Base-by-base conservation (phyloP, 1,140 invertebrate species). In the Aphelinus atriplicis region DNA sequence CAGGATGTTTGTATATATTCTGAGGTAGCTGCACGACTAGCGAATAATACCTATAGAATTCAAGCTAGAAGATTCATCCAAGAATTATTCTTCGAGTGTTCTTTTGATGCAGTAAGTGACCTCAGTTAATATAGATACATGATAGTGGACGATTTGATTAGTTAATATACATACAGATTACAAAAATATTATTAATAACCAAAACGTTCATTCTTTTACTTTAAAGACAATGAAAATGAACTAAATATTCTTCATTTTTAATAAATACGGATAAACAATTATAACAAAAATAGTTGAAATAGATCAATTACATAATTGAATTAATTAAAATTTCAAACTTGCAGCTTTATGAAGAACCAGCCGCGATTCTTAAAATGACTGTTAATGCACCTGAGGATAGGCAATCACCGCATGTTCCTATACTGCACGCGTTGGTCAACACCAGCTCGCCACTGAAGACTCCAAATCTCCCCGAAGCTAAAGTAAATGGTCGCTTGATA, bases 1-100 rank as follows among this genome's bases (percentile, higher is more conserved):
- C 91, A 96, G 86, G 96, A 97, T 82, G 87, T 95, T 73, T 98
- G 97, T 86, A 90, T 98, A 3, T 99, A 97, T 87, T 97, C 95
- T 1, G 97, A 98, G 86, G 93, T 98, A 4, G 94, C 94, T 83
- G 91, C 91, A 73, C 89, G 95, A 64, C 86, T 98, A 53, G 92
- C 93, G 1, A 90, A 91, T 51, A 94, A 93, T 83, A 93, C 93
- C 45, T 97, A 97, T 83, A 91, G 96, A 77, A 89, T 98, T 76
- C 90, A 90, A 69, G 92, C 96, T 2, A 89, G 97, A 43, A 91
- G 96, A 77, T 97, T 98, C 86, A 88, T 98, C 26, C 97, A 99
- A 85, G 97, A 99, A 87, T 88, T 99, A 4, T 99, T 99, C 87
- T 90, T 97, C 51, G 97, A 98, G 83, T 88, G 95, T 43, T 90